Percentiles rank a stretch among this genome's conserved stretches.
phyloP scores from a whole-genome alignment of 2,797 vertebrate species.

The Miichthys miiuy region DNA sequence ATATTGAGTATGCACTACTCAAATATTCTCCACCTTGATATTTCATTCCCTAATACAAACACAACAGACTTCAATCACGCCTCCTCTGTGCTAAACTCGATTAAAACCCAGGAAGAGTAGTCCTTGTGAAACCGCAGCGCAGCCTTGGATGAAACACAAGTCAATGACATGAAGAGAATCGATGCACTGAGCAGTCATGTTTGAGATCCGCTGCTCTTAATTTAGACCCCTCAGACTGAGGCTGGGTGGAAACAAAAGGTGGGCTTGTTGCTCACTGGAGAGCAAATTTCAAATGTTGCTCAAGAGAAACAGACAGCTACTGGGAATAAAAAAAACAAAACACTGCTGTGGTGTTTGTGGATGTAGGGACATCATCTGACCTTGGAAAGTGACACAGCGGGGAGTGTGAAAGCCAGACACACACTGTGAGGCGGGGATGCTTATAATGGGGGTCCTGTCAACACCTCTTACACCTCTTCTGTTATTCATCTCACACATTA shows the following conservation, averaged over 20 bases:
- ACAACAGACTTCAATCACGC: conserved; percentile 2
- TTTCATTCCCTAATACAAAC: conserved; percentile 29
- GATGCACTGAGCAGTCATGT: conserved; percentile 35
- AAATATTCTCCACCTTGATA: conserved; percentile 34
- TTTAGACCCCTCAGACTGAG: conserved; percentile 30
- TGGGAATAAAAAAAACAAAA: neutral
- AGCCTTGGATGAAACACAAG: conserved; percentile 48
- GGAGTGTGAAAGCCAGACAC: conserved; percentile 35
- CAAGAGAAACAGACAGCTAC: conserved; percentile 1
- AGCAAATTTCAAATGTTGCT: conserved; percentile 27
- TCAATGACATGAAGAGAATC: conserved; percentile 57
- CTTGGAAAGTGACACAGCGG: conserved; percentile 45
- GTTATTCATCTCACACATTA: conserved; percentile 31
- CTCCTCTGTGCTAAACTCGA: conserved; percentile 23
- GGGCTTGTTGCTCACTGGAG: conserved; percentile 15
- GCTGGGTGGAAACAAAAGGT: neutral
- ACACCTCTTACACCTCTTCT: conserved; percentile 43
- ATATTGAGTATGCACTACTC: conserved; percentile 12
- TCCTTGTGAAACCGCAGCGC: conserved; percentile 22
- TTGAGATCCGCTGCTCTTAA: conserved; percentile 41
- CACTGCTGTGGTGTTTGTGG: neutral
- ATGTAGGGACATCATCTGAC: conserved; percentile 43
- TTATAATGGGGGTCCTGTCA: conserved; percentile 63
- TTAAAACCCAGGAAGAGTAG: conserved; percentile 5
- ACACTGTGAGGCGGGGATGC: conserved; percentile 39